A percentile compares a stretch with the other conserved stretches of the same genome.
Conservation (phyloP, 2,113 vertebrate genomes). For the Microcebus tavaratra region DNA sequence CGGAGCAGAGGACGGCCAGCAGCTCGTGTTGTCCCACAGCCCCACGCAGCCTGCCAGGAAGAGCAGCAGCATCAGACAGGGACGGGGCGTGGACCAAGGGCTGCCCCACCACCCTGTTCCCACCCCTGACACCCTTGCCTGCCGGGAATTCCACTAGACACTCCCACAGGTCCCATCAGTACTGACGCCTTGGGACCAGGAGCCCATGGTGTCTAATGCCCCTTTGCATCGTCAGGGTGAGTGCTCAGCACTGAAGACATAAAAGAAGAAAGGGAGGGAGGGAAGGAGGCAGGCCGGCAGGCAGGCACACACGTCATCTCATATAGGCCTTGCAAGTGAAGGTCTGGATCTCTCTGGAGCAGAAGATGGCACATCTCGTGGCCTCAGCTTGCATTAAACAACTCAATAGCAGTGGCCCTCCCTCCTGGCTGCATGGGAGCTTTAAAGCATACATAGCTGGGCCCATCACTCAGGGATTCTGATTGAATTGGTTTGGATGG, state of each 20-base stretch:
- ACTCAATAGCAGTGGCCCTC: not conserved
- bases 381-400: not conserved
- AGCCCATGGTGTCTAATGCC: not conserved
- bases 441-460: not conserved
- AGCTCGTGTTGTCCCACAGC: conserved; percentile 94
- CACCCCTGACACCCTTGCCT: not conserved
- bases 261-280: not conserved
- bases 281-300: not conserved
- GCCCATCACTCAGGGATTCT: not conserved
- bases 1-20: conserved; percentile 88
- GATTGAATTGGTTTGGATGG: not conserved
- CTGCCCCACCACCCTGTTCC: no score
- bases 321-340: not conserved
- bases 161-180: not conserved
- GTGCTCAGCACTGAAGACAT: not conserved
- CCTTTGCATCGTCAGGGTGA: not conserved
- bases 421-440: not conserved
- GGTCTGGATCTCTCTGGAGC: not conserved
- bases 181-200: not conserved
- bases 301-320: not conserved
- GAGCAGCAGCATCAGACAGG: not conserved
- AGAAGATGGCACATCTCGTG: not conserved
- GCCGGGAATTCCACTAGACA: not conserved
- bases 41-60: conserved; percentile 83
- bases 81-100: fast-evolving